Conservation (phyloP, 2,888 invertebrate species). For the Caenorhabditis uteleia region DNA sequence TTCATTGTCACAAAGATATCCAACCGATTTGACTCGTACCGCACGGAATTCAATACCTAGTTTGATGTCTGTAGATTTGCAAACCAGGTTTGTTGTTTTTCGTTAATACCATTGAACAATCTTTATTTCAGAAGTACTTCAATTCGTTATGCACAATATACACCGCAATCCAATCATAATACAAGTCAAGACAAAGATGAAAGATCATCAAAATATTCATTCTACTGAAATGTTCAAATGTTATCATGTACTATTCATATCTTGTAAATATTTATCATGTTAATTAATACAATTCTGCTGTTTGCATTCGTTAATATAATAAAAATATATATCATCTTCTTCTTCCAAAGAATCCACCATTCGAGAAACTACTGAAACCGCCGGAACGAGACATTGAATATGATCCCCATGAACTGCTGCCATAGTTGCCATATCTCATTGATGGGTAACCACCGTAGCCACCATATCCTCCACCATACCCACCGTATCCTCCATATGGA, state of each 20-base stretch:
- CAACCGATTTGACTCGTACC: no score
- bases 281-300: no score
- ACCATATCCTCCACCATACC: slow-evolving; percentile 15
- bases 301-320: background rate
- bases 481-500: slow-evolving; percentile 5
- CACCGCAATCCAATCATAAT: no score
- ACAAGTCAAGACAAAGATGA: no score
- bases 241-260: background rate
- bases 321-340: background rate
- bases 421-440: slow-evolving; percentile 13
- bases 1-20: no score
- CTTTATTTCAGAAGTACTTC: no score
- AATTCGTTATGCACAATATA: no score
- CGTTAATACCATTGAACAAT: no score
- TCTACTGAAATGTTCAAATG: background rate
- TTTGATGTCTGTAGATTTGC: no score
- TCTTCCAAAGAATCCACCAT: slow-evolving; percentile 15
- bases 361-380: slow-evolving; percentile 10
- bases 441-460: slow-evolving; percentile 5
- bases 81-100: no score
- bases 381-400: slow-evolving; percentile 23
- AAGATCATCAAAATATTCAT: background rate
- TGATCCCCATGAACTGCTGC: slow-evolving; percentile 24
- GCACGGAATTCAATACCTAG: no score
- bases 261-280: no score